phyloP scores from a whole-genome alignment of 2,888 invertebrate genomes.

The Eurois occulta region DNA sequence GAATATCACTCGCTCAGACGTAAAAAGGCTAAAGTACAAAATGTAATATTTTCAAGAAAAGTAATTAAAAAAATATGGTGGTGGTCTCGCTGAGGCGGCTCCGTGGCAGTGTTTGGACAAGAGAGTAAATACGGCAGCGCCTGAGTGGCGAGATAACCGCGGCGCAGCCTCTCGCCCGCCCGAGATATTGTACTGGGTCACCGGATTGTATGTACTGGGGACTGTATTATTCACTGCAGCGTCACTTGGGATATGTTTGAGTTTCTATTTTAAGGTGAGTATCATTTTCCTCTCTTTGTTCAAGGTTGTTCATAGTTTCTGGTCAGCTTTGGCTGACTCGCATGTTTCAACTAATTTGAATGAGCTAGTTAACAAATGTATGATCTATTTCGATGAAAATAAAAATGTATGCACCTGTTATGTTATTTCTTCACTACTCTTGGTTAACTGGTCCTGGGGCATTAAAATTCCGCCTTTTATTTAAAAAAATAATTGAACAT shows the following conservation, averaged over 20 bases:
- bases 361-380: not conserved
- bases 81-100: slow-evolving; percentile 16
- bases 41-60: slow-evolving; percentile 26
- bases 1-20: not conserved
- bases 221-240: not conserved
- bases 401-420: not conserved
- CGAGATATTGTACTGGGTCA: not conserved
- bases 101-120: slow-evolving; percentile 54
- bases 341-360: not conserved
- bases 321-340: not conserved
- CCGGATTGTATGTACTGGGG: not conserved
- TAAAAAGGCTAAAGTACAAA: not conserved
- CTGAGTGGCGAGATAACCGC: slow-evolving; percentile 46
- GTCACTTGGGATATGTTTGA: not conserved
- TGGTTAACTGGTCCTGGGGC: not conserved
- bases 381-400: not conserved
- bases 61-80: slow-evolving; percentile 42
- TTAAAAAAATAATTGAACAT: not conserved
- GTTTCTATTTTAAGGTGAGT: not conserved
- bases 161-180: not conserved
- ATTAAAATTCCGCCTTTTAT: not conserved
- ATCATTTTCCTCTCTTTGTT: not conserved
- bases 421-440: not conserved
- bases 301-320: not conserved
- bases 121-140: slow-evolving; percentile 46